phyloP scores from a whole-genome alignment of 2,113 vertebrate species.

The Odontophorus gujanensis region DNA sequence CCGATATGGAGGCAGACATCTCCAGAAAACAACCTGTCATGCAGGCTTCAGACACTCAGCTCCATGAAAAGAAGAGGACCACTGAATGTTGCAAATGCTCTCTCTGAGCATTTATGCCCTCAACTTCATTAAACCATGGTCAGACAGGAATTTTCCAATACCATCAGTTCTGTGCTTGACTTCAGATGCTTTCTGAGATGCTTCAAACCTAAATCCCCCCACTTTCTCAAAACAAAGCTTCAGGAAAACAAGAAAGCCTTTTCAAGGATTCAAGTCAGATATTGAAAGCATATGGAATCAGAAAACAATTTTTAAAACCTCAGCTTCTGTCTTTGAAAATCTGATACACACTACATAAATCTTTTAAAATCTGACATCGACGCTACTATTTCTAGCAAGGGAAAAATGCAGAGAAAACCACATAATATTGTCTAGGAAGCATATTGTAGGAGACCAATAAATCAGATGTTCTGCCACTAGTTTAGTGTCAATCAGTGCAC shows the following conservation, averaged over 20 bases:
- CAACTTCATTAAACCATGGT: background rate
- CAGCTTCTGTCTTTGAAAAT: background rate
- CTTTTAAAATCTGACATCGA: background rate
- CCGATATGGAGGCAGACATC: slow-evolving; percentile 22
- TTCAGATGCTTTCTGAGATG: background rate
- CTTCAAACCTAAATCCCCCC: background rate
- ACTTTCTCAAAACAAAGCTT: background rate
- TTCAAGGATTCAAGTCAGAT: background rate
- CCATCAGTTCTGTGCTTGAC: background rate
- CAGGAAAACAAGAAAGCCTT: background rate
- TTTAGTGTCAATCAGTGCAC: background rate
- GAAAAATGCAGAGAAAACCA: slow-evolving; percentile 1
- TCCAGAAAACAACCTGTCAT: slow-evolving; percentile 53
- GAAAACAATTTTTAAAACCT: background rate
- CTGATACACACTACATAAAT: background rate
- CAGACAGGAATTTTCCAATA: slow-evolving; percentile 33
- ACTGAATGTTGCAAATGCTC: slow-evolving; percentile 9
- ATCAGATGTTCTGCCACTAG: background rate
- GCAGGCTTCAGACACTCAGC: slow-evolving; percentile 35
- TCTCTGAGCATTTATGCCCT: background rate
- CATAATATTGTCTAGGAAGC: background rate
- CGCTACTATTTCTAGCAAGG: background rate
- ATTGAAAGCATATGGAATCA: background rate
- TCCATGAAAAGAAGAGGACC: background rate
- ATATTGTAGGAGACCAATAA: background rate